Conservation (phyloP, 2,113 vertebrate species). For the Epinephelus lanceolatus region DNA sequence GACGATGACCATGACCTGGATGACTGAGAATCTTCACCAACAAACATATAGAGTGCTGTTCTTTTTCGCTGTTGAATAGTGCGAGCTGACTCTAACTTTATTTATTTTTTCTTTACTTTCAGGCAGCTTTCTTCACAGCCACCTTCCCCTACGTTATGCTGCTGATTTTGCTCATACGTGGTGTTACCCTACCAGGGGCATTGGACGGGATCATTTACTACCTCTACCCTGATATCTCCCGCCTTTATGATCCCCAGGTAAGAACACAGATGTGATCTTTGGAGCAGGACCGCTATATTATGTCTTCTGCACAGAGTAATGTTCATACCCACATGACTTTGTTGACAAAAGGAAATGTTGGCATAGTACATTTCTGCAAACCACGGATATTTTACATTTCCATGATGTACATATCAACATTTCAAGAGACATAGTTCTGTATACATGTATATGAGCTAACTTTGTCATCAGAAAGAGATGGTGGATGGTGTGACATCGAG, state of each 20-base stretch:
- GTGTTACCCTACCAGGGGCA: conserved; percentile 70
- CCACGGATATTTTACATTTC: too few species aligned
- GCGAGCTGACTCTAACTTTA: neutral
- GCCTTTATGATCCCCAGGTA: conserved; percentile 74
- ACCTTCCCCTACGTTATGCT: conserved; percentile 71
- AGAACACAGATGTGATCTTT: neutral
- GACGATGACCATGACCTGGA: too few species aligned
- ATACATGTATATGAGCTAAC: too few species aligned
- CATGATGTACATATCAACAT: too few species aligned
- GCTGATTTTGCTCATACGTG: conserved; percentile 68
- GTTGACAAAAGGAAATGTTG: too few species aligned
- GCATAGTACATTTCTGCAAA: too few species aligned
- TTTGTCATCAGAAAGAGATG: too few species aligned
- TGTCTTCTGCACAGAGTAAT: neutral
- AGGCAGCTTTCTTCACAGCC: conserved; percentile 74
- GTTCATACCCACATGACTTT: conserved; percentile 12
- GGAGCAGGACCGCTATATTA: neutral
- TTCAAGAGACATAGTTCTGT: too few species aligned
- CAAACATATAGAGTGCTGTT: too few species aligned
- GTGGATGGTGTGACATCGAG: too few species aligned
- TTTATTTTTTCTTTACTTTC: neutral
- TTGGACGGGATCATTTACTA: conserved; percentile 70
- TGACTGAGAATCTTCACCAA: too few species aligned
- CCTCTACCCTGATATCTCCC: conserved; percentile 71
- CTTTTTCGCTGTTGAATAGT: neutral